Evolutionary conservation across 2,113 vertebrate species (phyloP).

Genomic region (Paratilapia polleni): DNA sequence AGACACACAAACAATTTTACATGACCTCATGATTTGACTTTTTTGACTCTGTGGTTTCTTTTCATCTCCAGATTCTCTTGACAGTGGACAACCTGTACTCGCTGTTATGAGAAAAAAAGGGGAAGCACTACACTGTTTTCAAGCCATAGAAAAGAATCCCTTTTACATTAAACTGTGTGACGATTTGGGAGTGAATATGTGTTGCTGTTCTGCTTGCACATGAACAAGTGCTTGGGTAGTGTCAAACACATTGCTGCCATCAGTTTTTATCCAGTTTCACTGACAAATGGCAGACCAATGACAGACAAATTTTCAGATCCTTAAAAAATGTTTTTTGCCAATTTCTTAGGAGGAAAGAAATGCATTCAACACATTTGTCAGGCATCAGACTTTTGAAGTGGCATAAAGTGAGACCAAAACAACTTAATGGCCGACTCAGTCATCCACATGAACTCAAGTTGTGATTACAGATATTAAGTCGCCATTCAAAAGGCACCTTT

Average conservation of each 20-base stretch:
- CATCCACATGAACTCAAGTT: background rate
- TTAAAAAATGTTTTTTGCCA: background rate
- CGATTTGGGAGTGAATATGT: background rate
- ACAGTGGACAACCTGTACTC: background rate
- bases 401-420: background rate
- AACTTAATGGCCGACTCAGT: background rate
- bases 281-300: background rate
- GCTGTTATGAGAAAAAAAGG: conserved; percentile 7
- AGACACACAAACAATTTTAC: conserved; percentile 32
- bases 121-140: background rate
- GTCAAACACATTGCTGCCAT: background rate
- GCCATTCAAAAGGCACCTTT: background rate
- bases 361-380: background rate
- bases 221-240: background rate
- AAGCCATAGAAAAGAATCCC: background rate
- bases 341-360: background rate
- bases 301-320: background rate
- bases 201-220: background rate
- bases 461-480: conserved; percentile 1
- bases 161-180: background rate
- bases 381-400: background rate
- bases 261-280: background rate
- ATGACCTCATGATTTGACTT: conserved; percentile 47
- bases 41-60: conserved; percentile 24
- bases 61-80: conserved; percentile 47